phyloP scores from a whole-genome alignment of 1,140 invertebrate species.

The Periplaneta americana region DNA sequence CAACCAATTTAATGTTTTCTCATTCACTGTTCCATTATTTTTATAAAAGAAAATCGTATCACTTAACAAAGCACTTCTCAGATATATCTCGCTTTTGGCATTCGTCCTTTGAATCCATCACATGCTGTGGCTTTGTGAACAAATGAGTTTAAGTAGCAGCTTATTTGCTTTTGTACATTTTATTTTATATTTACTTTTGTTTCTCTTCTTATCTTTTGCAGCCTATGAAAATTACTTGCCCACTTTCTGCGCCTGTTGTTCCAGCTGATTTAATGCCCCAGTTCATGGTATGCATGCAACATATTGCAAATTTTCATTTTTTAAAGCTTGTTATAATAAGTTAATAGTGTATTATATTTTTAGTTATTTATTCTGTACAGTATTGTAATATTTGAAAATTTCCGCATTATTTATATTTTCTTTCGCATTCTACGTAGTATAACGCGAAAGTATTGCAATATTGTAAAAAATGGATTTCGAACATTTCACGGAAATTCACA shows the following conservation, averaged over 20 bases:
- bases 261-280: conserved; percentile 48
- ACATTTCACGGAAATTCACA: too few species aligned
- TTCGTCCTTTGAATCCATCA: too few species aligned
- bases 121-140: too few species aligned
- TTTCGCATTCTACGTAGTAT: neutral
- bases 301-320: conserved; percentile 23
- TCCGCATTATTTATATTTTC: neutral
- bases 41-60: too few species aligned
- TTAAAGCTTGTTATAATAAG: conserved; percentile 5
- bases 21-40: too few species aligned
- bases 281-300: conserved; percentile 46
- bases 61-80: too few species aligned
- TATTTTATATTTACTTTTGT: conserved; percentile 21
- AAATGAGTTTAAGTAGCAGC: too few species aligned
- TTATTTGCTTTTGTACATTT: conserved; percentile 2
- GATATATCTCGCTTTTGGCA: too few species aligned
- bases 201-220: conserved; percentile 28
- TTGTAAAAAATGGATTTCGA: neutral
- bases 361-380: conserved; percentile 19
- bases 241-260: conserved; percentile 49
- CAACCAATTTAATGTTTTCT: too few species aligned
- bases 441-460: neutral
- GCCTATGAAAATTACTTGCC: conserved; percentile 47
- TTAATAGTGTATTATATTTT: conserved; percentile 14
- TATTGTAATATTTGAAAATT: too few species aligned